Conservation (phyloP, 1,140 invertebrate genomes). For the Heliconius nattereri region DNA sequence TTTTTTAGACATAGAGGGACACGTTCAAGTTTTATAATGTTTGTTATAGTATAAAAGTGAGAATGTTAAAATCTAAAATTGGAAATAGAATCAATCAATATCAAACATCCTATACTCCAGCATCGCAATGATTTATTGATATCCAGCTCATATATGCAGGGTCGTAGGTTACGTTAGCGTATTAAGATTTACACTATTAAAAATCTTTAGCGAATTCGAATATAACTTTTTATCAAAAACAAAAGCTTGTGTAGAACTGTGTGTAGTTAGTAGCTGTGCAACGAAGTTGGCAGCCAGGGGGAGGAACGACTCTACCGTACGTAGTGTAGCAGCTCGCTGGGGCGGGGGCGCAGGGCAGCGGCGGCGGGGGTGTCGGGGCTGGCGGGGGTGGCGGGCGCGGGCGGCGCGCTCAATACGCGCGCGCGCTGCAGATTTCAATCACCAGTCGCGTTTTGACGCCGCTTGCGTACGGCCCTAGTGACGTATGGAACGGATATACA, state of each 20-base stretch:
- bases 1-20: too few species aligned
- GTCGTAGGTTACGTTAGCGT: background rate
- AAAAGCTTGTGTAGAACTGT: conserved; percentile 11
- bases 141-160: too few species aligned
- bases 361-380: conserved; percentile 58
- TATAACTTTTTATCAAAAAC: conserved; percentile 1
- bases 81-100: conserved; percentile 2
- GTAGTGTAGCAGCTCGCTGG: conserved; percentile 51
- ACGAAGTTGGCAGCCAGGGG: conserved; percentile 47
- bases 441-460: conserved; percentile 70
- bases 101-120: conserved; percentile 18
- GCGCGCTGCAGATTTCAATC: conserved; percentile 59
- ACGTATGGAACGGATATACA: conserved; percentile 46
- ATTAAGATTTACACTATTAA: background rate
- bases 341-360: conserved; percentile 65
- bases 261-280: conserved; percentile 42
- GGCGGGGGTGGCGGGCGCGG: conserved; percentile 58
- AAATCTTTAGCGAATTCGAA: background rate
- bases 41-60: too few species aligned
- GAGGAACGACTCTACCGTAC: conserved; percentile 44
- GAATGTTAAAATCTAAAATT: too few species aligned
- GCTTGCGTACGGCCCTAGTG: conserved; percentile 51
- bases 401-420: conserved; percentile 74
- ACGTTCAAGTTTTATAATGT: too few species aligned
- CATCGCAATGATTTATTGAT: background rate